These are phyloP conservation scores for Aurelia aurita DNA, from an alignment of 30 jellyfish, hydroid and myxozoan species.

Conservation along the genomic window DNA sequence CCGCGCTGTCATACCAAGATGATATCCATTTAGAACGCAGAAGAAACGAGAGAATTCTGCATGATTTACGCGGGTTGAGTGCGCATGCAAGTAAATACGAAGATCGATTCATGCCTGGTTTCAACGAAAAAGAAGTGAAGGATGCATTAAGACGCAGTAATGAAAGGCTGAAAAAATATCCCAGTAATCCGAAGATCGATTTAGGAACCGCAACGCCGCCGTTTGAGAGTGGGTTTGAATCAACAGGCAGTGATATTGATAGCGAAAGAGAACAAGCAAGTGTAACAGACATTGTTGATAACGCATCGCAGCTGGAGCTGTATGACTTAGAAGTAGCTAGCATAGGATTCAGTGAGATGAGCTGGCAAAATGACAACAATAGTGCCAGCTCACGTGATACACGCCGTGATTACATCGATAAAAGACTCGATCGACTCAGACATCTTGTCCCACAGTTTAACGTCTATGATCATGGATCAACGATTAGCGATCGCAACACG, in stretches of 20 bases:
- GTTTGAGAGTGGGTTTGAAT: constrained; percentile 86
- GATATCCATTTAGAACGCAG: constrained; percentile 31
- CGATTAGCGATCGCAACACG: constrained; percentile 52
- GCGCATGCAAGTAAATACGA: not conserved
- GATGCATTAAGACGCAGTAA: constrained; percentile 9
- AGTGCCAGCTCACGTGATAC: constrained; percentile 48
- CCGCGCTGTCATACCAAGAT: constrained; percentile 28
- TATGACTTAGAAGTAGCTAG: constrained; percentile 89
- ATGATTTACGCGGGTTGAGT: constrained; percentile 47
- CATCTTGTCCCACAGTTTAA: constrained; percentile 57
- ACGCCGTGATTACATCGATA: constrained; percentile 56
- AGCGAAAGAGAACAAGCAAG: constrained; percentile 57
- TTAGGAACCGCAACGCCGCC: constrained; percentile 77
- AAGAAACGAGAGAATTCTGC: constrained; percentile 67
- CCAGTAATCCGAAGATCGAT: constrained; percentile 17
- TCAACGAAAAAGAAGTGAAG: not conserved
- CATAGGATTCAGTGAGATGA: constrained; percentile 91
- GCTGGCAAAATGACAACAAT: constrained; percentile 85
- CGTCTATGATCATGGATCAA: constrained; percentile 32
- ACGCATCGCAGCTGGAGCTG: constrained; percentile 77
- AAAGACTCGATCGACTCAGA: constrained; percentile 41
- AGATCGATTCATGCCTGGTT: constrained; percentile 3
- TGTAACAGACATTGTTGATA: constrained; percentile 52
- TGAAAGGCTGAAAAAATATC: constrained; percentile 18
- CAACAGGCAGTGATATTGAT: constrained; percentile 85